A percentile compares a stretch with the other conserved stretches of the same genome.
Conservation (phyloP, 1,140 invertebrate genomes). For the Calephelis nemesis region DNA sequence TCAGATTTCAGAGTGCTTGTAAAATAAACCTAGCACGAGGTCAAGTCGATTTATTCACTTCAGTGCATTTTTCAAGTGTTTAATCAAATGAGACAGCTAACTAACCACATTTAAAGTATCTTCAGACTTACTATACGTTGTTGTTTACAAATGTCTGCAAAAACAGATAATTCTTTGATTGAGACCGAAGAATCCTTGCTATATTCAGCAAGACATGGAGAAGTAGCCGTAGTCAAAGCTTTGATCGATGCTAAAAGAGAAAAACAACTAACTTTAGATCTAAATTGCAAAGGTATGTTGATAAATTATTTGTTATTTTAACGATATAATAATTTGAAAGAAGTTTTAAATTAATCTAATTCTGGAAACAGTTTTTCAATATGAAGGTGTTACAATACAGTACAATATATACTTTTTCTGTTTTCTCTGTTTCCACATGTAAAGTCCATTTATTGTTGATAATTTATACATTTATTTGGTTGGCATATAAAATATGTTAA, state of each 20-base stretch:
- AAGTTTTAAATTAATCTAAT: too few species aligned
- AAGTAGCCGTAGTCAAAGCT: slow-evolving; percentile 63
- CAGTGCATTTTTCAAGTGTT: slow-evolving; percentile 21
- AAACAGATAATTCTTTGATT: slow-evolving; percentile 37
- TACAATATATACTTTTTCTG: too few species aligned
- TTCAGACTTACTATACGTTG: neutral
- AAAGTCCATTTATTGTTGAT: too few species aligned
- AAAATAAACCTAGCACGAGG: neutral
- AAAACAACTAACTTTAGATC: slow-evolving; percentile 64
- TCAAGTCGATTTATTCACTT: slow-evolving; percentile 4
- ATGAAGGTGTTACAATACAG: too few species aligned
- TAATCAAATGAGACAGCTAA: slow-evolving; percentile 23
- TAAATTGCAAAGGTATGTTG: slow-evolving; percentile 73
- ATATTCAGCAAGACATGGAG: slow-evolving; percentile 75
- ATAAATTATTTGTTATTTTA: slow-evolving; percentile 15
- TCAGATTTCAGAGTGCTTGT: neutral
- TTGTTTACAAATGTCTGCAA: slow-evolving; percentile 42
- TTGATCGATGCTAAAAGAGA: slow-evolving; percentile 59
- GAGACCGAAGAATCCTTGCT: slow-evolving; percentile 71
- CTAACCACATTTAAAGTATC: slow-evolving; percentile 3
- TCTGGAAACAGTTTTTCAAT: too few species aligned
- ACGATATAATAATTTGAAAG: neutral
- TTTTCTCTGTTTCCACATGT: too few species aligned
- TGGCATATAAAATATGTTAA: too few species aligned
- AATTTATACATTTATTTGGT: too few species aligned